phyloP scores from a whole-genome alignment of 2,113 vertebrate genomes.

The Hippocampus mohnikei region DNA sequence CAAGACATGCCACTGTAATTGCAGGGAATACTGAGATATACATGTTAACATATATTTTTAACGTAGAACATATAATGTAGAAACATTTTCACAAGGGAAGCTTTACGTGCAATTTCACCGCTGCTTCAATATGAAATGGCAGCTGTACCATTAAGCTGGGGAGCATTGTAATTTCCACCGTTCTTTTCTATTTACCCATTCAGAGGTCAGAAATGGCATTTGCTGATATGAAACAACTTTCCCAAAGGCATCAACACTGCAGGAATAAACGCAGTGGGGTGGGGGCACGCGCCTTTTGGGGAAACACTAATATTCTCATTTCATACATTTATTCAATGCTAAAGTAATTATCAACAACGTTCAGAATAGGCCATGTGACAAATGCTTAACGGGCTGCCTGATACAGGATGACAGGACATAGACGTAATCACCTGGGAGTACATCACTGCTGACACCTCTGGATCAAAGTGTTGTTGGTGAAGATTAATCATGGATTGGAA shows the following conservation, averaged over 20 bases:
- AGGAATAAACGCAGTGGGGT: conserved; percentile 40
- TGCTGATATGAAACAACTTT: conserved; percentile 39
- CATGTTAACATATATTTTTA: no score
- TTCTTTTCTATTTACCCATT: conserved; percentile 46
- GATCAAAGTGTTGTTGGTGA: conserved; percentile 50
- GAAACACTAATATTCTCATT: conserved; percentile 70
- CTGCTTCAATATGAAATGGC: conserved; percentile 7
- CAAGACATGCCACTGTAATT: no score
- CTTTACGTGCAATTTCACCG: conserved; percentile 22
- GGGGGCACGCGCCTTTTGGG: conserved; percentile 43
- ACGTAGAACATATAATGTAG: conserved; percentile 20
- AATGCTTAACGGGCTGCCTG: conserved; percentile 50
- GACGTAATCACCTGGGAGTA: conserved; percentile 60
- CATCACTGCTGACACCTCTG: conserved; percentile 53
- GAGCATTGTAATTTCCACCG: conserved; percentile 35
- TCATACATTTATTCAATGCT: conserved; percentile 66
- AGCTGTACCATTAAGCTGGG: conserved; percentile 30
- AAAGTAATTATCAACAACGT: conserved; percentile 63
- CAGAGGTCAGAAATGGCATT: conserved; percentile 49
- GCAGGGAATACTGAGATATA: no score
- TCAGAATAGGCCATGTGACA: conserved; percentile 57
- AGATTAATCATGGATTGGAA: conserved; percentile 54
- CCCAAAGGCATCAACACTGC: conserved; percentile 53
- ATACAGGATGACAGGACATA: conserved; percentile 56
- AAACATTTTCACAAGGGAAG: conserved; percentile 17